phyloP scores from a whole-genome alignment of 2,888 invertebrate genomes.

The Papilio protenor region DNA sequence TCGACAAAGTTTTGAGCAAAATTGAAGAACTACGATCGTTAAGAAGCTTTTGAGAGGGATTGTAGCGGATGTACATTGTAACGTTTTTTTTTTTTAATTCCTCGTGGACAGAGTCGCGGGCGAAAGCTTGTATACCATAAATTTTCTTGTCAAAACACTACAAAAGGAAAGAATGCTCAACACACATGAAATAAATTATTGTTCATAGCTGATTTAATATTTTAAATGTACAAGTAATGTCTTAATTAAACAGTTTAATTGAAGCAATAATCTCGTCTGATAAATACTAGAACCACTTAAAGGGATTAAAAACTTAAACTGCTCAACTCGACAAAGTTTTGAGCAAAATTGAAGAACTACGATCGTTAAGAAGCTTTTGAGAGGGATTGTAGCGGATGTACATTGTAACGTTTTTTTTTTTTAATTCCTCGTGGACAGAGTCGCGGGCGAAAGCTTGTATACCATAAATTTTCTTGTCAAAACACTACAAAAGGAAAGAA shows the following conservation, averaged over 20 bases:
- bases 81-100: constrained; percentile 11
- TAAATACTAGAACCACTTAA: constrained; percentile 13
- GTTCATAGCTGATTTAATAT: background rate
- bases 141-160: background rate
- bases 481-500: background rate
- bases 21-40: constrained; percentile 36
- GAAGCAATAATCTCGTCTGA: constrained; percentile 26
- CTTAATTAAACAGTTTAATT: constrained; percentile 27
- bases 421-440: too few species aligned
- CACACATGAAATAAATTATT: background rate
- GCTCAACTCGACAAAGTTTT: constrained; percentile 26
- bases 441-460: too few species aligned
- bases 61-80: constrained; percentile 23
- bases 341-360: constrained; percentile 29
- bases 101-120: too few species aligned
- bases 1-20: constrained; percentile 23
- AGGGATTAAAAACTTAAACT: constrained; percentile 35
- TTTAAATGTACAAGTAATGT: background rate
- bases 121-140: too few species aligned
- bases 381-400: constrained; percentile 7
- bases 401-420: constrained; percentile 24
- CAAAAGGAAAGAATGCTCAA: background rate
- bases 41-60: constrained; percentile 31
- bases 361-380: constrained; percentile 38
- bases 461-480: background rate